phyloP scores from a whole-genome alignment of 1,140 invertebrate genomes.

The Leucophenga varia region DNA sequence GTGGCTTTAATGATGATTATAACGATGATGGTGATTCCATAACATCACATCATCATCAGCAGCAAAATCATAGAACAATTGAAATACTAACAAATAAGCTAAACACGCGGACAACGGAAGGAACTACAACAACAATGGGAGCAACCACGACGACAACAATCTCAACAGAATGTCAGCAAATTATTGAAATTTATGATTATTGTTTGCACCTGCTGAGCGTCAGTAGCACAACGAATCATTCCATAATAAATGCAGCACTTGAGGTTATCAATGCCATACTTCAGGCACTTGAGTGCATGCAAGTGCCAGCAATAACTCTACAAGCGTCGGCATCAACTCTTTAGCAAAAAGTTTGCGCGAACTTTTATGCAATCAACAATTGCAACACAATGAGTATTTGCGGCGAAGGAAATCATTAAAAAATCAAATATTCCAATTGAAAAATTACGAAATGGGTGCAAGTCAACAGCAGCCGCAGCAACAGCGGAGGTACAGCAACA shows the following conservation, averaged over 20 bases:
- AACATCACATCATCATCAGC: constrained; percentile 9
- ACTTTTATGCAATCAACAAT: constrained; percentile 56
- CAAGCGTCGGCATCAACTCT: constrained; percentile 36
- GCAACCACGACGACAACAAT: constrained; percentile 15
- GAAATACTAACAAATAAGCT: not conserved
- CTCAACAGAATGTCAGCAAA: constrained; percentile 38
- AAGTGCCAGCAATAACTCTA: constrained; percentile 57
- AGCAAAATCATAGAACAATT: too few relatives aligned
- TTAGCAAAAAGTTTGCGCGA: constrained; percentile 57
- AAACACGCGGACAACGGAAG: not conserved
- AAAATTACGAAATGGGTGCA: constrained; percentile 47
- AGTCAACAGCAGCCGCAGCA: constrained; percentile 28
- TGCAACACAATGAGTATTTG: constrained; percentile 55
- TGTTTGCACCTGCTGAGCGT: constrained; percentile 67
- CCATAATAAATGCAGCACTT: constrained; percentile 73
- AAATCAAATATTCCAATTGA: constrained; percentile 58
- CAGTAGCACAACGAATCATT: constrained; percentile 67
- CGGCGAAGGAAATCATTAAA: constrained; percentile 56
- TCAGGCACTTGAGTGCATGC: constrained; percentile 55
- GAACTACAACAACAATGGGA: constrained; percentile 16
- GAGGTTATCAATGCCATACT: constrained; percentile 74
- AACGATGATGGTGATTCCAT: constrained; percentile 38
- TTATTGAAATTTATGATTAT: constrained; percentile 73
- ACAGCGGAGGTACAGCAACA: constrained; percentile 5
- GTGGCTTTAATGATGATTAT: constrained; percentile 34